A percentile compares a stretch with the other conserved stretches of the same genome.
Evolutionary conservation across 2,888 invertebrate species (phyloP).

Genomic region (Eristalis tenax): DNA sequence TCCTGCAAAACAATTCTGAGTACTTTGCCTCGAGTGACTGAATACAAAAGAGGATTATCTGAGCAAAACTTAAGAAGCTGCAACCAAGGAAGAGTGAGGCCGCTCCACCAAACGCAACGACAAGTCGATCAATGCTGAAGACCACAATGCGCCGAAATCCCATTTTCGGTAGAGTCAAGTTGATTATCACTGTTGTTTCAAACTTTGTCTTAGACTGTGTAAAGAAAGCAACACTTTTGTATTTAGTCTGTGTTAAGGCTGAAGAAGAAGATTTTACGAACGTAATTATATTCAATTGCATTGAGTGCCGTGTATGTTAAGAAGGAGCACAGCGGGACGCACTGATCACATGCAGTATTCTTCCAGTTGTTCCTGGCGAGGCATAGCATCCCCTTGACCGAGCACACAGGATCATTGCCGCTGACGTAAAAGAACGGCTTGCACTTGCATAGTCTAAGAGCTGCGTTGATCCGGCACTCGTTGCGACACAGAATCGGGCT

Average conservation of each 20-base stretch:
- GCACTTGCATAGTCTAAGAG: conserved; percentile 77
- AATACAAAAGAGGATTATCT: conserved; percentile 57
- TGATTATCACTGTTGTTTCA: conserved; percentile 74
- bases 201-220: conserved; percentile 67
- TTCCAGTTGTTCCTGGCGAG: conserved; percentile 75
- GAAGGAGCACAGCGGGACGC: conserved; percentile 76
- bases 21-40: conserved; percentile 30
- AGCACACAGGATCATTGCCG: conserved; percentile 75
- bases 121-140: conserved; percentile 78
- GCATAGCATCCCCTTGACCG: conserved; percentile 77
- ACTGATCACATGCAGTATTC: conserved; percentile 74
- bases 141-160: conserved; percentile 77
- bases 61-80: conserved; percentile 77
- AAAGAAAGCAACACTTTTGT: background rate
- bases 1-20: conserved; percentile 8
- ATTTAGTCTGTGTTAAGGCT: background rate
- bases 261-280: conserved; percentile 60
- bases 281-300: conserved; percentile 73
- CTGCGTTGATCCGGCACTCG: conserved; percentile 78
- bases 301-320: conserved; percentile 74
- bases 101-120: conserved; percentile 80
- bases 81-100: conserved; percentile 80
- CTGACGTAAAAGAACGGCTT: conserved; percentile 79
- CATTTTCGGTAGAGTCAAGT: conserved; percentile 74
- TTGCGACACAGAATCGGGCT: conserved; percentile 77